These are phyloP conservation scores for Enteromius anoplus DNA, from an alignment of 2,797 vertebrate genomes.

Conservation along the genomic window DNA sequence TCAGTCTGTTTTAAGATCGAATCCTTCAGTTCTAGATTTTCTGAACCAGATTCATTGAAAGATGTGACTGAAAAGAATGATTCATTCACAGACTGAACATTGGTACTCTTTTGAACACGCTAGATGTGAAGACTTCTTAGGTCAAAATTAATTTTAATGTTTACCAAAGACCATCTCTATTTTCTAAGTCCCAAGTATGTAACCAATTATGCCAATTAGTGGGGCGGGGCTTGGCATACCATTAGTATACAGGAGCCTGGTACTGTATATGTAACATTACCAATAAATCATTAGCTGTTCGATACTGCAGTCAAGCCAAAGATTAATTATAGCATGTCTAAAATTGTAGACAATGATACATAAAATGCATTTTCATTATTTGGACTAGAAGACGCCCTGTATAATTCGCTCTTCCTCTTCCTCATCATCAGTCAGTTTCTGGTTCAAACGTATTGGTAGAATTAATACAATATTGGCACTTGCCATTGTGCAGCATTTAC, in stretches of 20 bases:
- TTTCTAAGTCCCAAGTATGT: too few relatives aligned
- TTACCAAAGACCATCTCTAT: neutral
- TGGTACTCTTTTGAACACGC: neutral
- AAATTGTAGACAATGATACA: neutral
- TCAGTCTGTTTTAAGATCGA: neutral
- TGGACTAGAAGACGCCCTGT: neutral
- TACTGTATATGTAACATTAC: neutral
- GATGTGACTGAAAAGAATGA: neutral
- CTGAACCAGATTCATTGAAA: neutral
- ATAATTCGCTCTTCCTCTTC: neutral
- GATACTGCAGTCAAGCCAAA: neutral
- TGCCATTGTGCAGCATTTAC: neutral
- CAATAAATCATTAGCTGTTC: neutral
- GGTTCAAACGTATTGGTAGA: neutral
- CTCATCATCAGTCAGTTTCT: neutral
- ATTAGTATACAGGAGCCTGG: neutral
- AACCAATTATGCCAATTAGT: neutral
- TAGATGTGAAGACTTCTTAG: neutral
- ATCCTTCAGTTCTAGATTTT: neutral
- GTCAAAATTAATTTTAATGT: neutral
- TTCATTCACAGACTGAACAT: neutral
- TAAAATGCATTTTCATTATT: neutral
- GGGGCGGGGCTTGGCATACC: neutral
- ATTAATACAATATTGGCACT: neutral
- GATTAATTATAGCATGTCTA: neutral